phyloP scores from a whole-genome alignment of 1,140 invertebrate species.

The Polypedilum vanderplanki region DNA sequence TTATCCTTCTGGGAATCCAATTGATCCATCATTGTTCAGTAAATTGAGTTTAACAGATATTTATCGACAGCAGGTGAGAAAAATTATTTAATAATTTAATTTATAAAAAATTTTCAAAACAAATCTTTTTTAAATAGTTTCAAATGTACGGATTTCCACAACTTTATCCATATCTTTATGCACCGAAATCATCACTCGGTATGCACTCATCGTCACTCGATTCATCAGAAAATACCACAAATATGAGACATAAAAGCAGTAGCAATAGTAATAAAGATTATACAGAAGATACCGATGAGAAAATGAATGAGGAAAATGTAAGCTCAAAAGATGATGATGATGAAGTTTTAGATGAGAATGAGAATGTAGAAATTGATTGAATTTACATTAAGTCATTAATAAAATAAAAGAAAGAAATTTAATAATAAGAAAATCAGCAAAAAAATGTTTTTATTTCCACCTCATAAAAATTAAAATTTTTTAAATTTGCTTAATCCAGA shows the following conservation, averaged over 20 bases:
- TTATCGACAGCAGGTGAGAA: conserved; percentile 39
- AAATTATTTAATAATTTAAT: not conserved
- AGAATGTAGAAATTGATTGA: conserved; percentile 43
- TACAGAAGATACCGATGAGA: not conserved
- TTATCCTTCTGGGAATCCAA: conserved; percentile 35
- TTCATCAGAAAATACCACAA: not conserved
- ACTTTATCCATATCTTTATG: conserved; percentile 43
- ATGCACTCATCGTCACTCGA: conserved; percentile 37
- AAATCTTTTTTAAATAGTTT: conserved; percentile 32
- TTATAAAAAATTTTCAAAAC: not conserved
- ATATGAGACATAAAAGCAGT: not conserved
- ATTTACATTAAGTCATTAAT: conserved; percentile 3
- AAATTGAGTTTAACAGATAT: conserved; percentile 32
- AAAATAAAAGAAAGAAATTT: not conserved
- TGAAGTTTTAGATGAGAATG: conserved; percentile 35
- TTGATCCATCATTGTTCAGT: conserved; percentile 41
- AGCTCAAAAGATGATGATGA: not conserved
- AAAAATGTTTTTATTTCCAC: conserved; percentile 24
- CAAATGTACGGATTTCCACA: conserved; percentile 42
- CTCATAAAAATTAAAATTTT: not conserved
- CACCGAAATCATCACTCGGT: conserved; percentile 40
- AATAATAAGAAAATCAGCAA: not conserved
- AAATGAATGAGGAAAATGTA: conserved; percentile 34
- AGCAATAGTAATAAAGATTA: not conserved
- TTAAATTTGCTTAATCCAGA: not conserved